Base-by-base conservation (phyloP, 2,888 invertebrate genomes). In the Drosophila robusta region DNA sequence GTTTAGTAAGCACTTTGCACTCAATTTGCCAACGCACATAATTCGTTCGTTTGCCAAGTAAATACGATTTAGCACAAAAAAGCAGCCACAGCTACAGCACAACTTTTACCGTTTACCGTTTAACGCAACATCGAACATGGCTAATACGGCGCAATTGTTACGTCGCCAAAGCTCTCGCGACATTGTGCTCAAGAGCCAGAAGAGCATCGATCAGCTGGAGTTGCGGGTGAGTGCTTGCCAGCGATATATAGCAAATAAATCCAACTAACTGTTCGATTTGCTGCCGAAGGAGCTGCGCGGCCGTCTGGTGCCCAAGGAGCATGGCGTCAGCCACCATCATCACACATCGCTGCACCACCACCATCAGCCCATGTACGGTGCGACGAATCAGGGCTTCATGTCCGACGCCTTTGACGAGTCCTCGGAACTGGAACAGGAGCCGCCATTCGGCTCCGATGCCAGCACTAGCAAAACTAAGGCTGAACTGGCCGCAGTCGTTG, bases 141-240 rank as follows among this genome's bases (percentile, higher is more conserved):
- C 97, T 90, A 97, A 97, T 92, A 96, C 97, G 82, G 97, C 97
- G 61, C 97, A 97, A 93, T 94, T 97, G 90, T 95, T 97, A 90
- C 94, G 97, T 80, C 94, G 97, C 61, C 97, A 97, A 93, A 97
- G 97, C 92, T 97, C 97, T 64, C 94, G 97, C 79, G 97, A 97
- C 90, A 93, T 97, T 47, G 95, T 94, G 12, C 78, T 92, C 16
- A 91, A 90, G 78, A 88, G 89, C 75, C 97, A 97, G 92, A 95
- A 96, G 74, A 97, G 97, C 52, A 92, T 97, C 84, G 97, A 97
- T 91, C 95, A 96, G 50, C 93, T 97, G 90, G 98, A 98, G 90
- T 94, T 98, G 94, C 96, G 96, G 84, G 97, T 97, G 91, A 91
- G 91, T 86, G 52, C 18, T 9, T 18, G 4, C 4, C n/a, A 18